These are phyloP conservation scores for Coleophora flavipennella DNA, from an alignment of 2,888 invertebrate genomes.

Conservation along the genomic window DNA sequence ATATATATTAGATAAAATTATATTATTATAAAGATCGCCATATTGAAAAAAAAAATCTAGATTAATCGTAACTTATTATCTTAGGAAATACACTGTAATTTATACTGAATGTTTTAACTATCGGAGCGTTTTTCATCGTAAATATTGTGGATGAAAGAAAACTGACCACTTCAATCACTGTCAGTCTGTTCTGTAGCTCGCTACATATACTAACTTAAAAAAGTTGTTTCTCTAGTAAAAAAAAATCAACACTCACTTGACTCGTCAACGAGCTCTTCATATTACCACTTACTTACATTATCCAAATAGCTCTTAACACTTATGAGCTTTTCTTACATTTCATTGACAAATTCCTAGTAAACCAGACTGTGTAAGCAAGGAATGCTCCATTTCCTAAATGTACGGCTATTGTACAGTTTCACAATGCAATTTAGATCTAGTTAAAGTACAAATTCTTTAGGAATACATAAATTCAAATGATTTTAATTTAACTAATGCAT, in stretches of 20 bases:
- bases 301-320: conserved; percentile 67
- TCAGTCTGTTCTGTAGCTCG: conserved; percentile 63
- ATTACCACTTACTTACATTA: conserved; percentile 65
- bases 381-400: conserved; percentile 65
- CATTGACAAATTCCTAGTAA: conserved; percentile 56
- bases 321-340: conserved; percentile 63
- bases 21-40: conserved; percentile 74
- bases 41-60: conserved; percentile 75
- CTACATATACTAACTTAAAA: conserved; percentile 69
- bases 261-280: conserved; percentile 64
- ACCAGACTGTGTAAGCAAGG: conserved; percentile 56
- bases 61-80: conserved; percentile 70
- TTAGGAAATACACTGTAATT: conserved; percentile 72
- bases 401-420: conserved; percentile 68
- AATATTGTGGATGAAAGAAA: conserved; percentile 74
- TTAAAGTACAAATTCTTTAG: conserved; percentile 71
- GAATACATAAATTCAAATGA: conserved; percentile 63
- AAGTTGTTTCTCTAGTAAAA: conserved; percentile 53
- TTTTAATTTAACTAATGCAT: conserved; percentile 67
- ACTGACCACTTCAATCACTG: conserved; percentile 57
- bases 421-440: conserved; percentile 70
- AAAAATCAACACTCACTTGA: conserved; percentile 62
- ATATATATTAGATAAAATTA: conserved; percentile 79
- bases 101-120: conserved; percentile 63
- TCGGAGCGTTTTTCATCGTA: conserved; percentile 58